Evolutionary conservation across 2,113 vertebrate genomes (phyloP), one percentile per base, ranked within the genome.

Genomic region (Thunnus thynnus): DNA sequence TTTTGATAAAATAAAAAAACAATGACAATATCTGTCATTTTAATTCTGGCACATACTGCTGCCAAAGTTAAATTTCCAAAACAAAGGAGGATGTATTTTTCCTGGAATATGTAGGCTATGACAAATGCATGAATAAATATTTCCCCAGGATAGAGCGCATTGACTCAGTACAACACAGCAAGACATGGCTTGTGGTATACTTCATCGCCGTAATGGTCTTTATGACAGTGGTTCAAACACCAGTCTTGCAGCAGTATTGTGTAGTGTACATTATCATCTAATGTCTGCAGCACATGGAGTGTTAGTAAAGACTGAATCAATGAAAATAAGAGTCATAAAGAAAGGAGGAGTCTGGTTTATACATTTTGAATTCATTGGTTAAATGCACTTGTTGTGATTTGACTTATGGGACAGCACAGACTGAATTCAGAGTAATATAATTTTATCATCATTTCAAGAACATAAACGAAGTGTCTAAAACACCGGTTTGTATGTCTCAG

Each of bases 271-370:
- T 78, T 13, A 32, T 77, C n/a, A 64, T 66, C 16, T 6, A 52
- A 62, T 10, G 25, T 18, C 58, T 17, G 27, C 20, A 50, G 44
- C 2, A 10, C 55, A 32, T 14, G 36, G 14, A 13, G 20, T 44
- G 51, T 62, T 18, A 16, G 25, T 25, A 13, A 76, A 70, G 27
- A 63, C 69, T 20, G 12, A 36, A 27, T 32, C 41, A 9, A 83
- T 68, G 76, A n/a, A 46, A 85, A 61, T 18, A 48, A 48, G 70
- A 83, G 57, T 58, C 52, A 20, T 47, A 63, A 81, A 76, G 51
- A 76, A 84, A 86, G 3, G 20, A 86, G 3, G 18, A 75, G 79
- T 66, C 75, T 63, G 52, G 44, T 79, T 84, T 75, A 41, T 52
- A 70, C 41, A 68, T 64, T 76, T 55, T 1, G 12, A 0, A 70